phyloP scores from a whole-genome alignment of 2,797 vertebrate species.

The Centropyge bicolor region DNA sequence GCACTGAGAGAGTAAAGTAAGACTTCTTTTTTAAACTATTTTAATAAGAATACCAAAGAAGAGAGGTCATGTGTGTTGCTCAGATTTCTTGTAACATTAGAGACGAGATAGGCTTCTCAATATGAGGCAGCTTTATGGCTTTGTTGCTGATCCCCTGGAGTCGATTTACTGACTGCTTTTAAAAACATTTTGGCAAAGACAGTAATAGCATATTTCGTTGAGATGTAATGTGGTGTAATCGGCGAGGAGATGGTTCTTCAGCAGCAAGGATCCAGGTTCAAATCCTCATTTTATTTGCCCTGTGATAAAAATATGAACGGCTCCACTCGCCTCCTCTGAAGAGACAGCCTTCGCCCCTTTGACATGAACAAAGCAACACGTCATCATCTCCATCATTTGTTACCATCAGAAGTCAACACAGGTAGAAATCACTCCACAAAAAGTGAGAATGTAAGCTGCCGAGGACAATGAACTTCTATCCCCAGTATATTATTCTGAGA shows the following conservation, averaged over 20 bases:
- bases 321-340: background rate
- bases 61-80: background rate
- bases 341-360: slow-evolving; percentile 1
- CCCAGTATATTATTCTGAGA: slow-evolving; percentile 34
- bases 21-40: background rate
- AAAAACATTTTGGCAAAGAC: background rate
- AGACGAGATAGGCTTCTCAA: background rate
- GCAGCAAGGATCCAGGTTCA: background rate
- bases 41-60: background rate
- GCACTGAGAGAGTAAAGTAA: background rate
- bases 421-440: background rate
- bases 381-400: slow-evolving; percentile 14
- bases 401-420: background rate
- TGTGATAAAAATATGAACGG: slow-evolving; percentile 22
- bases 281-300: slow-evolving; percentile 13
- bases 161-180: background rate
- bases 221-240: background rate
- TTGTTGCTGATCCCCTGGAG: slow-evolving; percentile 4
- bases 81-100: background rate
- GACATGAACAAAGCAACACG: slow-evolving; percentile 10
- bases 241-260: background rate
- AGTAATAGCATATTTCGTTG: background rate
- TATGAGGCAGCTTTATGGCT: slow-evolving; percentile 2
- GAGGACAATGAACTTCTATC: slow-evolving; percentile 25
- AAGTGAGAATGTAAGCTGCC: slow-evolving; percentile 18